Base-by-base conservation (phyloP, 2,888 invertebrate genomes). In the Nymphalis c-album region DNA sequence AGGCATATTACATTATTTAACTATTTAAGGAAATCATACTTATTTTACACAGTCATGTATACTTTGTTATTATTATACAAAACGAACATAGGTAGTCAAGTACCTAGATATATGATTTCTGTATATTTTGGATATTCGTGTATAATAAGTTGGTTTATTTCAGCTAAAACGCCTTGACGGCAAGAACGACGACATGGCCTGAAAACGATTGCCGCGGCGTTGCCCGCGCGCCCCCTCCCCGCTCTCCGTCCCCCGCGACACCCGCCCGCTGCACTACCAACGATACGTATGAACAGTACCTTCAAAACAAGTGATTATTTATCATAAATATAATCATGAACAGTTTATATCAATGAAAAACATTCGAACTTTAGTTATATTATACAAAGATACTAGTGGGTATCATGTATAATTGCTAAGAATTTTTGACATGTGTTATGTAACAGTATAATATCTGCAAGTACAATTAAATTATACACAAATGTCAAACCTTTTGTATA, bases 81-180 rank as follows among this genome's bases (percentile, higher is more conserved):
- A 53, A 13, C 17, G 17, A 16, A 17, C 4, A 53, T 6, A 18
- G 1, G 16, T 13, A 22, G 5, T 13, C 4, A 53, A 22, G 13
- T 51, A 51, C 22, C 2, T 20, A 20, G 4, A 51, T 51, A 51
- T 20, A 22, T 22, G 3, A 22, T 16, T 13, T 22, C 5, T 2
- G 13, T 22, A 17, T 22, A 26, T 13, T 18, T n/a, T n/a, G 2
- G n/a, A 46, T 17, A 48, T 61, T 31, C n/a, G 40, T 50, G 40
- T 57, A 48, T 8, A 60, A 35, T 16, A 18, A n/a, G 31, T 46
- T 20, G 46, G n/a, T 45, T 16, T 69, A 61, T 82, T 74, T 48
- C 83, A 92, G 92, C 80, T 93, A 81, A 93, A 90, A 81, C 85
- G 92, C 70, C 78, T 92, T 77, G 91, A 91, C 78, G 89, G 84